Percentiles rank a stretch among this genome's conserved stretches.
Conservation (phyloP, 1,140 invertebrate species). For the Steinernema feltiae region DNA sequence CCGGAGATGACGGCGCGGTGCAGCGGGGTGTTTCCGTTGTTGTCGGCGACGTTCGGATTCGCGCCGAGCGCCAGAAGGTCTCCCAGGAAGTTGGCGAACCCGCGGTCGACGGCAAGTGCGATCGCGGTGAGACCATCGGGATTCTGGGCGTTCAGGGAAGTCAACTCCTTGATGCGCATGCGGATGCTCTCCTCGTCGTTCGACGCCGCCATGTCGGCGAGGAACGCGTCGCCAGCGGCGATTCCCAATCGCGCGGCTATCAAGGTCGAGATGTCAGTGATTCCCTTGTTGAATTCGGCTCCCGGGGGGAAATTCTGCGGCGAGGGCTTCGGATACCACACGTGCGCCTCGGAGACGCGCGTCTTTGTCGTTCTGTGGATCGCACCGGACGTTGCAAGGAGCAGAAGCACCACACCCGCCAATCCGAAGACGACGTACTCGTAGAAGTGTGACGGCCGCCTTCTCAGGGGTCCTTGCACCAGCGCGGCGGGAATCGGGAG, state of each 20-base stretch:
- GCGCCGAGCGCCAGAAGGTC: background rate
- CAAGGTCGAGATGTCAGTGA: background rate
- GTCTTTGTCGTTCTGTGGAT: background rate
- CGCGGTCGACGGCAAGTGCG: background rate
- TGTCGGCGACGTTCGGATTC: too few species aligned
- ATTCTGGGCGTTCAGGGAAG: too few species aligned
- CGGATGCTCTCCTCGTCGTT: too few species aligned
- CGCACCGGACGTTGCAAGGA: background rate
- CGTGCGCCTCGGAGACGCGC: background rate
- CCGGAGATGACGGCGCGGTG: background rate
- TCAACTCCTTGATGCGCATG: too few species aligned
- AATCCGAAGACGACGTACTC: background rate
- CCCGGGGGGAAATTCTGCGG: too few species aligned
- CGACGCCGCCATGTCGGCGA: background rate
- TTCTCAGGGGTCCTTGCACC: background rate
- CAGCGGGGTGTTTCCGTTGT: background rate
- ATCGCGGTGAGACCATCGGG: background rate
- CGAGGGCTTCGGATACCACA: too few species aligned
- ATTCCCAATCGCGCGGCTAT: background rate
- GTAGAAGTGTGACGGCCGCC: background rate
- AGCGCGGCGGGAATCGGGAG: background rate
- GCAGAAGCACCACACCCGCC: background rate
- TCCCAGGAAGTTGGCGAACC: background rate
- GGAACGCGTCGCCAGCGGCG: background rate
- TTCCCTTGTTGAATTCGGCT: background rate